phyloP scores from a whole-genome alignment of 2,113 vertebrate species.

The Aldabrachelys gigantea region DNA sequence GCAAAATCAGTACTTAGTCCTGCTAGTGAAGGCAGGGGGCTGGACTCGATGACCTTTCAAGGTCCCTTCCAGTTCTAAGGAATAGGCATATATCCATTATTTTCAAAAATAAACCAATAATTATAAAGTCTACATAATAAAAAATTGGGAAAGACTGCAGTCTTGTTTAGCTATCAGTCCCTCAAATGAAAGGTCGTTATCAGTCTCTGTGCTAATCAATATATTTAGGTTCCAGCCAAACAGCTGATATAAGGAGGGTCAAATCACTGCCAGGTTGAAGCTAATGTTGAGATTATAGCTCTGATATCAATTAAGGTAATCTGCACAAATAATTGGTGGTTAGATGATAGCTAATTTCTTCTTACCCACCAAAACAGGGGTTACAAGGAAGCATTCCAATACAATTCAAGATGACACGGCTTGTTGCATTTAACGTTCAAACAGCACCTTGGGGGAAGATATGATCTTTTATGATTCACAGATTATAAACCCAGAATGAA shows the following conservation, averaged over 20 bases:
- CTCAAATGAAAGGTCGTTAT: not conserved
- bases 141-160: too few relatives aligned
- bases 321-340: not conserved
- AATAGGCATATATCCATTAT: too few relatives aligned
- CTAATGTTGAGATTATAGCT: not conserved
- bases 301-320: not conserved
- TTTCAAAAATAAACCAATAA: not conserved
- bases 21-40: too few relatives aligned
- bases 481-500: not conserved
- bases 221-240: not conserved
- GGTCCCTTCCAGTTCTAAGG: too few relatives aligned
- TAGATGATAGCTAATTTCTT: not conserved
- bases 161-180: too few relatives aligned
- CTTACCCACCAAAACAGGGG: not conserved
- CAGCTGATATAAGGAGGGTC: not conserved
- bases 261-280: not conserved
- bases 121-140: too few relatives aligned
- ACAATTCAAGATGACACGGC: not conserved
- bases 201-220: not conserved
- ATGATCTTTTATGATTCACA: not conserved
- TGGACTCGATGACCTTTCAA: too few relatives aligned
- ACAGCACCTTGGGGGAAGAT: not conserved
- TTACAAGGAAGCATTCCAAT: not conserved
- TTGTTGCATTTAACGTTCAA: not conserved
- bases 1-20: too few relatives aligned